Evolutionary conservation across 2,888 invertebrate genomes (phyloP).

Genomic region (Sipha maydis): DNA sequence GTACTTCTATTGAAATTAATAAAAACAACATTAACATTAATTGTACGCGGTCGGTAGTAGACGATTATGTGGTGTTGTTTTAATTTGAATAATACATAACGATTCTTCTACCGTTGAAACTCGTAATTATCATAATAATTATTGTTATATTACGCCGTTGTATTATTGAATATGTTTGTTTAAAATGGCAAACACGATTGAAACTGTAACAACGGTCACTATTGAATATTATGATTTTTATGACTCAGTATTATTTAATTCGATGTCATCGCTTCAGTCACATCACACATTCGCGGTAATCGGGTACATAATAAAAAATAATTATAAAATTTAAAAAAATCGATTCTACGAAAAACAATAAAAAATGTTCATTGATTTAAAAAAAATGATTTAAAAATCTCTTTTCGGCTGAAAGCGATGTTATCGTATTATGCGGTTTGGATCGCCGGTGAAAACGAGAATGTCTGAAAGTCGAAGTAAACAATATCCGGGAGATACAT

Average conservation of each 20-base stretch:
- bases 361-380: background rate
- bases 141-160: background rate
- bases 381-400: slow-evolving; percentile 3
- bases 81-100: too few species aligned
- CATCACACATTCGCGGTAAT: too few species aligned
- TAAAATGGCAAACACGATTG: background rate
- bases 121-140: too few species aligned
- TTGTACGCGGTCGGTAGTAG: too few species aligned
- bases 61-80: too few species aligned
- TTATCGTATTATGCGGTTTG: slow-evolving; percentile 21
- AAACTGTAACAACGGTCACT: background rate
- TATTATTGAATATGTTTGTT: background rate
- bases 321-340: background rate
- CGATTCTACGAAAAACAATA: background rate
- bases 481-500: slow-evolving; percentile 59
- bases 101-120: too few species aligned
- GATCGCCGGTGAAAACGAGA: slow-evolving; percentile 57
- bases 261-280: too few species aligned
- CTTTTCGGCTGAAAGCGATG: slow-evolving; percentile 28
- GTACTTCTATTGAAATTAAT: too few species aligned
- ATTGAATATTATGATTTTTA: background rate
- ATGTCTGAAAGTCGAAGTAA: slow-evolving; percentile 53
- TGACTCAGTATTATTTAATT: too few species aligned
- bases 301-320: too few species aligned
- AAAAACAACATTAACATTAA: too few species aligned